A percentile compares a stretch with the other conserved stretches of the same genome.
phyloP scores from a whole-genome alignment of 2,888 invertebrate species.

The Tipula helvola region DNA sequence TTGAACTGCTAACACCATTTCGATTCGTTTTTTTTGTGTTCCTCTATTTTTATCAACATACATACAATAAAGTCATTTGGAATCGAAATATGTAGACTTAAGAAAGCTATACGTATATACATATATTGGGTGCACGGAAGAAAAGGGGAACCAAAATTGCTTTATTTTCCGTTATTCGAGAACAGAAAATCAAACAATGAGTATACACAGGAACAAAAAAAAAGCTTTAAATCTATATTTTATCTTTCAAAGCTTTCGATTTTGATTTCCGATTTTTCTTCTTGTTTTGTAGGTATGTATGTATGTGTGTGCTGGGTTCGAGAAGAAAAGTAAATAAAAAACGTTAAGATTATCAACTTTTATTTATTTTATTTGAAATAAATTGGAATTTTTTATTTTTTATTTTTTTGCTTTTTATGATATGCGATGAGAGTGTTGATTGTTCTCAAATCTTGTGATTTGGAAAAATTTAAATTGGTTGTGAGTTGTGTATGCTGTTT shows the following conservation, averaged over 20 bases:
- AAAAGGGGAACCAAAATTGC: background rate
- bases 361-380: background rate
- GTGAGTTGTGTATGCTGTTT: background rate
- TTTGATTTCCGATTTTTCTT: background rate
- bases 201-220: background rate
- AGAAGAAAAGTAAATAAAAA: background rate
- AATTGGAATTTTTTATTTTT: background rate
- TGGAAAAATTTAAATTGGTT: background rate
- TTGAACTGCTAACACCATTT: background rate
- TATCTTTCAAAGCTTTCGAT: background rate
- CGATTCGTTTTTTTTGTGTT: background rate
- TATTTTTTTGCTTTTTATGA: background rate
- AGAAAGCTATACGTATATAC: background rate
- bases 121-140: background rate
- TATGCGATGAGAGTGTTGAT: background rate
- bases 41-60: background rate
- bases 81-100: background rate
- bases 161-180: background rate
- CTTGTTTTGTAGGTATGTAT: background rate
- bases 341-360: background rate
- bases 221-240: background rate
- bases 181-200: background rate
- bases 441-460: background rate
- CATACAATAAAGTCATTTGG: background rate
- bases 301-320: background rate